Base-by-base conservation (phyloP, 2,888 invertebrate species). In the Leistus spinibarbis region DNA sequence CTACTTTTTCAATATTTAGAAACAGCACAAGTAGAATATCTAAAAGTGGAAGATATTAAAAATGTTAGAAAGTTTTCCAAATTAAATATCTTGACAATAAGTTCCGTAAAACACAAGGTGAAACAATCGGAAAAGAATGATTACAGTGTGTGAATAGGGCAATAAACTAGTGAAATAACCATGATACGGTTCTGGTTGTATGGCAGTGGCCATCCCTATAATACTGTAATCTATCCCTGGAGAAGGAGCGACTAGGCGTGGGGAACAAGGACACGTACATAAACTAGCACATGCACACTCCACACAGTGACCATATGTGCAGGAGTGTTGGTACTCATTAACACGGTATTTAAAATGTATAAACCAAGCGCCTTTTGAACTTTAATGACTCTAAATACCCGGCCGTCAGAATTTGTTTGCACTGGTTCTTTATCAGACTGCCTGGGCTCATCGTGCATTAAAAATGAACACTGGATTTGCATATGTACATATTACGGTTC, bases 351-450 rank as follows among this genome's bases (percentile, higher is more conserved):
- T 70, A 70, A 70, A 70, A 70, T 70, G 69, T 62, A 70, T 70
- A 71, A 71, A 71, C 71, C 71, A 71, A 63, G 54, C 63, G 71
- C 64, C 54, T 71, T 64, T 71, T 71, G 71, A 71, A 71, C 64
- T 63, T 64, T 71, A 71, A 71, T 71, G 71, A 22, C 60, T 10
- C 60, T 60, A 60, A 60, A 22, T 60, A 22, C 60, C 60, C 60
- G 60, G 13, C 16, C 19, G 60, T 40, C 40, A 40, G 60, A 22
- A 60, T 60, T 60, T 60, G 60, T 19, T 60, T 40, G 40, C 40
- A 40, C 40, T 40, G 40, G 40, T 13, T 40, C 40, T 40, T 40
- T 40, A 40, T 40, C 1, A 40, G 40, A 40, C 40, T 40, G 40
- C 40, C 40, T 40, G 40, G 40, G 40, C 7, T 40, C 40, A 40